Base-by-base conservation (phyloP, 2,797 vertebrate species). In the Peromyscus nudipes region DNA sequence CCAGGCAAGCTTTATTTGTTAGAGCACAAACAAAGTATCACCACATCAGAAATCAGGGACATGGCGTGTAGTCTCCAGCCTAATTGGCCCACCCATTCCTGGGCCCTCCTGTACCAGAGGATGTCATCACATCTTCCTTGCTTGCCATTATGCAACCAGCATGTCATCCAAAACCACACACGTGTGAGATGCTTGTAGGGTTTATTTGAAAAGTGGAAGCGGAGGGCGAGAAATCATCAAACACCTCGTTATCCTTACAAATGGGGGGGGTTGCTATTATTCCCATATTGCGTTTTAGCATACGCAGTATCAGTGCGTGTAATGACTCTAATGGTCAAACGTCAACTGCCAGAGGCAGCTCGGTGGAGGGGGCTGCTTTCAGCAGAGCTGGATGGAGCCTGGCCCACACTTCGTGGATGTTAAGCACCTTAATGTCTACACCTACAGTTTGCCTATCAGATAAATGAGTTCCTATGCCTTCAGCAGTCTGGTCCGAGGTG, bases 401-500 rank as follows among this genome's bases (percentile, higher is more conserved):
- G 77, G 62, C 83, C 21, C 71, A 57, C 86, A 37, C 31, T 60
- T 62, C 82, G 91, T 55, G 23, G 34, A 91, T 84, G 91, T 89
- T 40, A 96, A 84, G 82, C 25, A 46, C 17, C 29, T 64, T 31
- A 52, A 87, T 86, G 77, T 93, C 86, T 87, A 10, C 34, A 43
- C 55, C 81, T 96, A 9, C 79, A 55, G 43, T 31, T 84, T 91
- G 75, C n/a, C 37, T 93, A 94, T 85, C 75, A 90, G 94, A 90
- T 91, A 77, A 88, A 91, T n/a, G 77, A 76, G 40, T 23, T 95
- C 34, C 57, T 92, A 1, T 95, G 65, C 57, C 57, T 95, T 96
- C 77, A 71, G 62, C 75, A 89, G 92, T 82, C 71, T 90, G 87
- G 90, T 62, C 80, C 21, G 52, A 91, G 29, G 77, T 71, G 34